These are phyloP conservation scores for Nezara viridula DNA, from an alignment of 2,888 invertebrate species.

Conservation along the genomic window DNA sequence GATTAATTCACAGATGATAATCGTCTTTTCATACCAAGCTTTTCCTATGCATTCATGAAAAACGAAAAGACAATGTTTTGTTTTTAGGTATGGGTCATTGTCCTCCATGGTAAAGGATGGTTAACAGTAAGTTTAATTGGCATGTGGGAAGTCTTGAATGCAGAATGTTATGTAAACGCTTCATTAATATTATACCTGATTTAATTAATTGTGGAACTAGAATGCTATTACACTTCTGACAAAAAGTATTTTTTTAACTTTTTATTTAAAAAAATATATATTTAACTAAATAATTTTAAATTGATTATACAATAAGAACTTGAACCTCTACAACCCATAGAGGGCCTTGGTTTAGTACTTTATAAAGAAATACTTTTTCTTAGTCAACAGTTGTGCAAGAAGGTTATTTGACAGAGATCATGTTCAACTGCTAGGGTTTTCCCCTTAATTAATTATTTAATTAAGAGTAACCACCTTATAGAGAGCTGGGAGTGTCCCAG, in stretches of 20 bases:
- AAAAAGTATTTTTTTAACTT: neutral
- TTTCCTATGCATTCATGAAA: neutral
- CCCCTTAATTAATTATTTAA: too few species aligned
- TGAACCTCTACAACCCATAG: too few species aligned
- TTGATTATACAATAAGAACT: too few species aligned
- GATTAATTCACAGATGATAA: neutral
- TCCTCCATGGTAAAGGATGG: neutral
- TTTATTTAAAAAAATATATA: neutral
- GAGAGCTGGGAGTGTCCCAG: too few species aligned
- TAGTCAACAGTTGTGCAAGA: too few species aligned
- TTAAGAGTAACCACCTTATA: too few species aligned
- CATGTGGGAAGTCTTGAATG: conserved; percentile 7
- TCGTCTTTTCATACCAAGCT: neutral
- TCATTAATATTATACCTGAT: neutral
- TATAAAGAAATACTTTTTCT: too few species aligned
- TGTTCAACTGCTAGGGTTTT: too few species aligned
- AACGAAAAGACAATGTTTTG: conserved; percentile 21
- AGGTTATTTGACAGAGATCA: too few species aligned
- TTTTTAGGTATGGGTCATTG: conserved; percentile 3
- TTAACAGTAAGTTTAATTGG: conserved; percentile 27
- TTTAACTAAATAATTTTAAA: too few species aligned
- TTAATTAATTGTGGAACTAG: neutral
- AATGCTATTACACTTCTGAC: neutral
- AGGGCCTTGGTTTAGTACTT: too few species aligned
- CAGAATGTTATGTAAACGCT: neutral